Evolutionary conservation across 2,888 invertebrate genomes (phyloP), one percentile per base, ranked within the genome.

Genomic region (Eristalis intricaria): DNA sequence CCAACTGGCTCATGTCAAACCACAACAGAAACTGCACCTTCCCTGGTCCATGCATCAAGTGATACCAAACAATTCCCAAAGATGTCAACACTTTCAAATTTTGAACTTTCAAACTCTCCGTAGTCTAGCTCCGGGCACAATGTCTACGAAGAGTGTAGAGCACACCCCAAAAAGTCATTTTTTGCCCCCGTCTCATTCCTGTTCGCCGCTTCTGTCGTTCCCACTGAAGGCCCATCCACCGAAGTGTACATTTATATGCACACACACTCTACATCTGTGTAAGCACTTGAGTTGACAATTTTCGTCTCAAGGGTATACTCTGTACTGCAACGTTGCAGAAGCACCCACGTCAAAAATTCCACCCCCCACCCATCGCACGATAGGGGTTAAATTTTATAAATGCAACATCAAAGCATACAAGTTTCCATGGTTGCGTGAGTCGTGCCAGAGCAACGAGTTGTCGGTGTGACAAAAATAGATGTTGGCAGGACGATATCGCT

Each of bases 271-370:
- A 60, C 66, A 64, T 58, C 29, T 69, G 23, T 76, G 58, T 38
- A 80, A 84, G 76, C 82, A 82, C 82, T 86, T 78, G 61, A 74
- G 82, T 74, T 81, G 85, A 86, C 77, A 82, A 82, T 78, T 82
- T 86, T 82, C 65, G 82, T 86, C 86, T 86, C 83, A 83, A 82
- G 86, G 69, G 78, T 82, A 65, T 61, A 50, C 40, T 63, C 11
- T 63, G 43, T 68, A 22, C 50, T 86, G 74, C 85, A 77, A 69
- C 74, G 61, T 71, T 82, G 77, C 70, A 78, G 26, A 68, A 74
- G 43, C 35, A 19, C 50, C 50, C 50, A 50, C 50, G 19, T 50
- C 50, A 50, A 50, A 50, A 50, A 19, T 19, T 15, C 8, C 32
- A 60, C 26, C 60, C 26, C 64, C 35, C 13, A 38, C n/a, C 43